Evolutionary conservation across 2,888 invertebrate genomes (phyloP).

Genomic region (Thumatha senex): DNA sequence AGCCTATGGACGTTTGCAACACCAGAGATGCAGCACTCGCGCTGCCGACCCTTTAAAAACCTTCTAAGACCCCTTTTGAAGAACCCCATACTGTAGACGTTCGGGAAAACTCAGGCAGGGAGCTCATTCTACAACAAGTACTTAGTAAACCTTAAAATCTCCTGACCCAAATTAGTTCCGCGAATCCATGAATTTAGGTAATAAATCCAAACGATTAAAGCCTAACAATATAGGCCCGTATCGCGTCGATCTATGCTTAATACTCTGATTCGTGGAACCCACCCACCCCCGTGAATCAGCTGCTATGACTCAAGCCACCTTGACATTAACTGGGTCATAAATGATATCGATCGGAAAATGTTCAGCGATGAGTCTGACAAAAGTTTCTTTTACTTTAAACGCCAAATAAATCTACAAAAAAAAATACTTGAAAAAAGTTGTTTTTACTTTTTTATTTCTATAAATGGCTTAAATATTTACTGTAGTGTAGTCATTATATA

Average conservation of each 20-base stretch:
- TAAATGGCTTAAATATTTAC: too few relatives aligned
- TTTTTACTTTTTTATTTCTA: too few relatives aligned
- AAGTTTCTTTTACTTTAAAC: too few relatives aligned
- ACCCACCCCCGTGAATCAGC: slow-evolving; percentile 1
- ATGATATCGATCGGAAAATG: slow-evolving; percentile 1
- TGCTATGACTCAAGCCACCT: slow-evolving; percentile 8
- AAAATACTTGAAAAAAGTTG: too few relatives aligned
- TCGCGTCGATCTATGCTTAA: slow-evolving; percentile 4
- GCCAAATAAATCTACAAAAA: too few relatives aligned
- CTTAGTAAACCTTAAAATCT: neutral
- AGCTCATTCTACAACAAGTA: neutral
- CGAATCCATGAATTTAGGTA: neutral
- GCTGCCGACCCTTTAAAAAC: too few relatives aligned
- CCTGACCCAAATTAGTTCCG: neutral
- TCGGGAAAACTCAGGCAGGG: too few relatives aligned
- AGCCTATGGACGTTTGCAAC: too few relatives aligned
- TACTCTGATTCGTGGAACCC: neutral
- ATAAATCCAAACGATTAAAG: neutral
- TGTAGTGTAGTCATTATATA: too few relatives aligned
- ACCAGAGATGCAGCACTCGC: too few relatives aligned
- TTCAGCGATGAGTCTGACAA: neutral
- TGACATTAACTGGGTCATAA: slow-evolving; percentile 8
- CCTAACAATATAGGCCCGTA: neutral
- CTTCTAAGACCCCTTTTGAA: too few relatives aligned
- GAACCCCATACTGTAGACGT: too few relatives aligned